These are phyloP conservation scores for Ganaspis sp. DNA, from an alignment of 1,140 invertebrate genomes.

Conservation along the genomic window DNA sequence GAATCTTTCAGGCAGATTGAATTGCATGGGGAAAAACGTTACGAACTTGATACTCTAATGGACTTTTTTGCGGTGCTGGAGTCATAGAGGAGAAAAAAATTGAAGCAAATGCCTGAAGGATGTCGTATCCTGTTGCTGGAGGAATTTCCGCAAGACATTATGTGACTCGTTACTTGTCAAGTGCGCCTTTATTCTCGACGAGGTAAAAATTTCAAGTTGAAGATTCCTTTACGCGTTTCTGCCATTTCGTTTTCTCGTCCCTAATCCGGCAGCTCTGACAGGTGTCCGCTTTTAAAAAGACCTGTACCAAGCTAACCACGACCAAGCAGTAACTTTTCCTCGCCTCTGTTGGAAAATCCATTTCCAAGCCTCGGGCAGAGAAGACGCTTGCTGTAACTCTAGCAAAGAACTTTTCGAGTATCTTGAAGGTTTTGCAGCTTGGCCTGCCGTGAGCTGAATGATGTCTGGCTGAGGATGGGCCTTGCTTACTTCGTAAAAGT, in stretches of 20 bases:
- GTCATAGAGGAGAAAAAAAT: not conserved
- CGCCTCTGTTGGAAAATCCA: conserved; percentile 53
- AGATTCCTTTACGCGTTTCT: conserved; percentile 9
- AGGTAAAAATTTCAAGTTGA: conserved; percentile 17
- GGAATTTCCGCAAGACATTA: conserved; percentile 14
- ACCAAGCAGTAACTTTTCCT: conserved; percentile 52
- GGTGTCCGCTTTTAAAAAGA: conserved; percentile 57
- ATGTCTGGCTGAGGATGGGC: conserved; percentile 33
- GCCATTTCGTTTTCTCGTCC: conserved; percentile 14
- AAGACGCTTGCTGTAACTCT: conserved; percentile 35
- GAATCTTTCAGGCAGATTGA: not conserved
- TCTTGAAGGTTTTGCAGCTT: conserved; percentile 41
- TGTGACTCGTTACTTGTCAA: not conserved
- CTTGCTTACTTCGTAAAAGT: conserved; percentile 30
- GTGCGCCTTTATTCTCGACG: not conserved
- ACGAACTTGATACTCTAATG: not conserved
- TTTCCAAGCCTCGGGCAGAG: conserved; percentile 43
- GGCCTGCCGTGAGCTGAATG: conserved; percentile 43
- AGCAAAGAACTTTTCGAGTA: conserved; percentile 41
- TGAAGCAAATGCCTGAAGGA: not conserved
- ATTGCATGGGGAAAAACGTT: not conserved
- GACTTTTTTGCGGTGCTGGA: not conserved
- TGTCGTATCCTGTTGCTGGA: not conserved
- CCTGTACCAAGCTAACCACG: conserved; percentile 43
- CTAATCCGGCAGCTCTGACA: conserved; percentile 48